Evolutionary conservation across 2,797 vertebrate genomes (phyloP), one percentile per base, ranked within the genome.

Genomic region (Clarias pachynema): DNA sequence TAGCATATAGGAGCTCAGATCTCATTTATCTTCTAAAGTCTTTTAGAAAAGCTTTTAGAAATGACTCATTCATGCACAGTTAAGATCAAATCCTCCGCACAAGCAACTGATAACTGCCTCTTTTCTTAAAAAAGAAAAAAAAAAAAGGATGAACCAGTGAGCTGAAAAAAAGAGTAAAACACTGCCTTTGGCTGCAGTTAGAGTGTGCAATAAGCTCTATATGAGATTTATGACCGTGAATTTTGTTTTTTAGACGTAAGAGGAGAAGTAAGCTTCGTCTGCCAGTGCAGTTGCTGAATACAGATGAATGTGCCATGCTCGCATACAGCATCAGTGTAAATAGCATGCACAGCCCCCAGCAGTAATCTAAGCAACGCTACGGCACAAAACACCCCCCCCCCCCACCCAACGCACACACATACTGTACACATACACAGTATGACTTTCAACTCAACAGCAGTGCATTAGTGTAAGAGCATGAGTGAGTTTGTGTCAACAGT

Each of bases 211-310:
- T 86, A 84, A 80, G n/a, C 53, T 65, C 44, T 66, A 80, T 73
- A 84, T 80, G 81, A 86, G 68, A 86, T 86, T 84, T 86, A 86
- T 84, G 82, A 73, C 57, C 8, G 57, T 84, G 82, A 83, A 53
- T 86, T 57, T 79, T 80, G 62, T 79, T 26, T 77, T 49, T 49
- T 49, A 49, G 44, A 49, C 10, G 2, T 49, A 49, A 12, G 2
- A 49, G 10, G 10, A 44, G n/a, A 74, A 79, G 68, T 68, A 68
- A 62, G 66, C 59, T 40, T 34, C 49, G 22, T 84, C 73, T 80
- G 60, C 75, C 75, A 74, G 40, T 16, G 34, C 44, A 9, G 57
- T 57, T 24, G 37, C 81, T 80, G 75, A 86, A 86, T 86, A 84
- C 82, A 83, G 82, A 86, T 86, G 60, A 81, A 80, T 44, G 68